Evolutionary conservation across 1,140 invertebrate genomes (phyloP).

Genomic region (Olivierus martensii): DNA sequence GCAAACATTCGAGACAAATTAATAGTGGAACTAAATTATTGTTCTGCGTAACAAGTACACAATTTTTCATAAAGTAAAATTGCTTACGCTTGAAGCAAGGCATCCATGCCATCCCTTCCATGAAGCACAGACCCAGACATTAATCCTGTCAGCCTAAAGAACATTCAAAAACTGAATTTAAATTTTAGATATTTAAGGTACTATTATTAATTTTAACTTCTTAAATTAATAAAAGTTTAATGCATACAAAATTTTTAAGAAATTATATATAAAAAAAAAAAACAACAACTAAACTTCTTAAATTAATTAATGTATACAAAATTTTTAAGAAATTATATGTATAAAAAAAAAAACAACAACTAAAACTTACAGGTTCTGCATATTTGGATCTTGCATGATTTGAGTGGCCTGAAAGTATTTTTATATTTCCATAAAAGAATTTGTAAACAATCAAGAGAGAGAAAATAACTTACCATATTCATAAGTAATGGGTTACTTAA

Average conservation of each 20-base stretch:
- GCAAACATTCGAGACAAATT: no score
- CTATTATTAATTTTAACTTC: no score
- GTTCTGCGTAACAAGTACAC: no score
- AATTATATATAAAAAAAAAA: slow-evolving; percentile 6
- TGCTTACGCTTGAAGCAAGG: slow-evolving; percentile 39
- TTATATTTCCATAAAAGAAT: no score
- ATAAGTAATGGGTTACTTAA: slow-evolving; percentile 58
- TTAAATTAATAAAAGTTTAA: no score
- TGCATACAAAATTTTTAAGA: no score
- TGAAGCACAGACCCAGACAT: slow-evolving; percentile 27
- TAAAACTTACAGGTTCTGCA: slow-evolving; percentile 49
- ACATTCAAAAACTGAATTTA: slow-evolving; percentile 1
- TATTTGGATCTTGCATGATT: slow-evolving; percentile 57
- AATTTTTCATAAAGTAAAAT: no score
- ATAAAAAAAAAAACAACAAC: slow-evolving; percentile 26
- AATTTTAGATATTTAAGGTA: no score
- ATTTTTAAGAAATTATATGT: not conserved
- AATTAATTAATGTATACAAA: no score
- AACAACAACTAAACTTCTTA: not conserved
- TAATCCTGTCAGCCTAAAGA: slow-evolving; percentile 30
- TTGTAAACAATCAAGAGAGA: no score
- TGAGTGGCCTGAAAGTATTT: slow-evolving; percentile 41
- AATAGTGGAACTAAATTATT: no score
- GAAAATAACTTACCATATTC: slow-evolving; percentile 36
- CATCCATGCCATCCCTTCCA: slow-evolving; percentile 29